Base-by-base conservation (phyloP, 1,140 invertebrate genomes). In the Neodiprion lecontei region DNA sequence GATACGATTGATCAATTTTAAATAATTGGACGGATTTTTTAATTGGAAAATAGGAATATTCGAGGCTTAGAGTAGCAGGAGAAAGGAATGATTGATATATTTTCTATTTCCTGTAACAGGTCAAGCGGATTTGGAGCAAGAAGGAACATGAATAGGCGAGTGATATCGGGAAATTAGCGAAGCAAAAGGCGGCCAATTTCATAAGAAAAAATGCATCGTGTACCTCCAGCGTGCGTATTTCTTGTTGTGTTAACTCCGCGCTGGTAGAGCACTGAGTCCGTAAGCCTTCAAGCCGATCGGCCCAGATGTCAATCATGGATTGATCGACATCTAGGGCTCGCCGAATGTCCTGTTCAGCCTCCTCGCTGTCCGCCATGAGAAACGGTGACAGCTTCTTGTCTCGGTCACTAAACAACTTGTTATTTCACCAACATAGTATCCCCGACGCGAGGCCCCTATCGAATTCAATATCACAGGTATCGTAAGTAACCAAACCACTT, bases 241-340 rank as follows among this genome's bases (percentile, higher is more conserved):
- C 97, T 84, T 98, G 95, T 85, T 98, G 96, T 65, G 97, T 98
- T 77, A 99, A 91, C 88, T 96, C 95, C 67, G 94, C 95, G 86
- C 94, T 96, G 71, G 96, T 96, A 23, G 94, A 94, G 90, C 97
- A 98, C 90, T 96, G 94, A 71, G 96, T 97, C 85, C 97, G 91
- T 79, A 99, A 90, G 70, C 96, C 96, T 84, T 97, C 94, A 81
- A 99, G 92, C 86, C 96, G 93, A 88, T 96, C 94, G 74, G 96
- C 95, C 82, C 95, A 97, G 87, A 97, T 94, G 90, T 97, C 96
- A 89, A 98, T 98, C 95, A 98, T 97, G 79, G 94, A 95, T 91
- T 98, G 96, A 77, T 94, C 91, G 82, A 94, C 91, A 76, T 91
- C 88, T 70, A 92, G 82, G 67, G 88, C 86, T 78, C 88, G 87